Percentiles rank a stretch among this genome's conserved stretches.
These are phyloP conservation scores for Clivina fossor DNA, from an alignment of 2,888 invertebrate species.

Conservation along the genomic window DNA sequence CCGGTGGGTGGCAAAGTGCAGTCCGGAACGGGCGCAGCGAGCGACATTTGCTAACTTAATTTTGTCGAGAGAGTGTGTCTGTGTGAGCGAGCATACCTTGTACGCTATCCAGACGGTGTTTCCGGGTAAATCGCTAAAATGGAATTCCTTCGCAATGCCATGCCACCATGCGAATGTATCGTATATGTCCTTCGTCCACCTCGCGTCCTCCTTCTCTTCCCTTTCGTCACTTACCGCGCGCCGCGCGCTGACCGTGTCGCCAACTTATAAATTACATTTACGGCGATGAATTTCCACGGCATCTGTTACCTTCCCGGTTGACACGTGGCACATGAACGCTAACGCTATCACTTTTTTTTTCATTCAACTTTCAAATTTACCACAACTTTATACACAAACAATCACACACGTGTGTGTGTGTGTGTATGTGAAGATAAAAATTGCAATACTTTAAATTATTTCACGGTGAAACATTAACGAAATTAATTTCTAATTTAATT, in stretches of 20 bases:
- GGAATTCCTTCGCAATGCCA: conserved; percentile 46
- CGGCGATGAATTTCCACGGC: conserved; percentile 44
- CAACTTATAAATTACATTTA: conserved; percentile 46
- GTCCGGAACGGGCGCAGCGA: conserved; percentile 24
- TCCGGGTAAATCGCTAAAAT: conserved; percentile 41
- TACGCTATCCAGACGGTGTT: conserved; percentile 41
- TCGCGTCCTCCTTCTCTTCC: too few species aligned
- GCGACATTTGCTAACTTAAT: conserved; percentile 51
- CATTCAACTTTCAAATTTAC: not conserved
- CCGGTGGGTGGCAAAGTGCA: conserved; percentile 33
- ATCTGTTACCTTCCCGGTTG: conserved; percentile 42
- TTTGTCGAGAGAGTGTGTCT: conserved; percentile 39
- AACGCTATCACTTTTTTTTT: not conserved
- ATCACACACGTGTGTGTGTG: too few species aligned
- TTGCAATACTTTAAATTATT: too few species aligned
- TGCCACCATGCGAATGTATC: conserved; percentile 34
- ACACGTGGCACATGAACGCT: not conserved
- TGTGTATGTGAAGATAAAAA: too few species aligned
- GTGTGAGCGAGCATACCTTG: conserved; percentile 43
- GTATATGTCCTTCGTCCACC: too few species aligned
- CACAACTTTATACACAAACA: too few species aligned
- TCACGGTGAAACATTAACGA: too few species aligned
- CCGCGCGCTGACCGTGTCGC: conserved; percentile 27
- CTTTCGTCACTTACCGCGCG: too few species aligned
- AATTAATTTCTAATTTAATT: too few species aligned